Percentiles rank a stretch among this genome's conserved stretches.
These are phyloP conservation scores for Lasioglossum villosulum DNA, from an alignment of 2,888 invertebrate species.

Conservation along the genomic window DNA sequence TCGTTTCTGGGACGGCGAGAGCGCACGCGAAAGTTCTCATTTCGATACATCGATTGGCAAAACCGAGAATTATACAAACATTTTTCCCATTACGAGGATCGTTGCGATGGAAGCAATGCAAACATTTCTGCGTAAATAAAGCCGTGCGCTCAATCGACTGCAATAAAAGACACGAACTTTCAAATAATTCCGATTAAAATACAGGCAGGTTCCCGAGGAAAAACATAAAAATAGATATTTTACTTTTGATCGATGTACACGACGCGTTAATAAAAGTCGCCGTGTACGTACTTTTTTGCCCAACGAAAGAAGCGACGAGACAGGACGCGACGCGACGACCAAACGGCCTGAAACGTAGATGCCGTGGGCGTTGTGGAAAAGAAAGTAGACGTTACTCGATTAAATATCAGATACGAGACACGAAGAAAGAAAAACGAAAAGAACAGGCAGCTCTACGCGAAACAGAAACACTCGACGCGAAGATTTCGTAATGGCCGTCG, in stretches of 20 bases:
- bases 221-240: too few species aligned
- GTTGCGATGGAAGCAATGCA: background rate
- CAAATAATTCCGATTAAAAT: background rate
- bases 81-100: background rate
- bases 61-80: background rate
- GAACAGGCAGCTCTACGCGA: background rate
- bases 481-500: conserved; percentile 6
- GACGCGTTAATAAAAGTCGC: too few species aligned
- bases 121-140: background rate
- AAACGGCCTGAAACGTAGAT: background rate
- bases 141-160: background rate
- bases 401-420: background rate
- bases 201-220: background rate
- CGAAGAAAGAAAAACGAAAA: background rate
- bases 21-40: background rate
- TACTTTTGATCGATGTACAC: too few species aligned
- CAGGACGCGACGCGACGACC: background rate
- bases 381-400: background rate
- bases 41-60: background rate
- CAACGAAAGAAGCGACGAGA: too few species aligned
- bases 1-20: background rate
- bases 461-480: conserved; percentile 6
- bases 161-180: background rate
- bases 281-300: too few species aligned
- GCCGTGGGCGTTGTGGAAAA: background rate